Evolutionary conservation across 2,888 invertebrate genomes (phyloP), one percentile per base, ranked within the genome.

Genomic region (Platynereis dumerilii): DNA sequence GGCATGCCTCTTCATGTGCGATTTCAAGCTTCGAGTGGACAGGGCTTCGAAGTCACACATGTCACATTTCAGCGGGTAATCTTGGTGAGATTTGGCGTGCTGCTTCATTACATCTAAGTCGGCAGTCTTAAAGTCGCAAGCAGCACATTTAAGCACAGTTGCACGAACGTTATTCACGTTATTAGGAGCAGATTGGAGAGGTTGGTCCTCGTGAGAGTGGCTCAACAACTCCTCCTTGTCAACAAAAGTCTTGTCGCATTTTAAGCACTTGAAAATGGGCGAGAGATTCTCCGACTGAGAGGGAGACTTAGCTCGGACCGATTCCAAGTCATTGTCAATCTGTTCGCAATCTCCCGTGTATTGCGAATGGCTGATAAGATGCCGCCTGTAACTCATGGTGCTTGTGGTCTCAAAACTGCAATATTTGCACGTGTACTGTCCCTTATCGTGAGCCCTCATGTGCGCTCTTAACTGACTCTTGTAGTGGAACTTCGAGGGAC

Each of bases 1-100:
- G 27, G 79, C 75, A 66, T 83, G 83, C 1, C 83, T 75, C 66
- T 83, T 83, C 80, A 82, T 81, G 73, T 83, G 83, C 7, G 82
- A 82, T 64, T 83, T 83, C 24, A 82, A 70, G 64, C 81, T 82
- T 34, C 81, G 73, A 26, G 72, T 77, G 2, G 80, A 81, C 3
- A 75, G 74, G 1, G 82, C 81, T n/a, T 77, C 74, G 71, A 81
- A 82, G 61, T 80, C 80, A 69, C 82, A 82, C 59, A 78, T 65
- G 48, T 78, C 75, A 70, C 82, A 82, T 64, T 78, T 75, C 44
- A 79, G 74, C 2, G 55, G 53, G 17, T 29, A 39, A n/a, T 26
- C 48, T 27, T 24, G 22, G 28, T 64, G 64, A 10, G 17, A 27
- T 7, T n/a, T 24, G 45, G 57, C 22, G 58, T 64, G 64, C 28